Evolutionary conservation across 92 coral and sea anemone species (phyloP), one percentile per base, ranked within the genome.

Genomic region (Phenganax stokvisi): DNA sequence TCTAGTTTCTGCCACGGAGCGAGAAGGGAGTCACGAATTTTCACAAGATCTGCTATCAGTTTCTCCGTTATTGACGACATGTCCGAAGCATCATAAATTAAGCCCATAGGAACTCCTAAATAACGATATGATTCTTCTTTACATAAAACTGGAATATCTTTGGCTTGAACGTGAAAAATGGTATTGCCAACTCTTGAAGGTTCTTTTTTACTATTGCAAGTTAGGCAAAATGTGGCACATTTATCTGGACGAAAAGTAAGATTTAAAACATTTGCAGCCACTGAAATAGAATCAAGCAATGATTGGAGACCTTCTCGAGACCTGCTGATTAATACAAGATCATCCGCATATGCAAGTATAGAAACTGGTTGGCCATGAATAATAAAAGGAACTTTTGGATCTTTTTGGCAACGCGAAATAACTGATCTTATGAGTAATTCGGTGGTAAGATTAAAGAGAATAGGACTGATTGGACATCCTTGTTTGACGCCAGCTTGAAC

Each of bases 1-100:
- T 79, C 83, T 51, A 79, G 72, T 29, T 79, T 79, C 83, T 79
- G 83, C 83, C 83, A 79, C 16, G 83, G 83, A 13, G 83, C 83
- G n/a, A 79, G 83, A 54, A 63, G 75, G 20, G 83, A 79, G n/a
- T 64, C 71, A 54, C 28, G n/a, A 56, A 79, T 59, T 60, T 64
- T 67, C 10, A 17, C 51, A 51, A 79, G 83, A 72, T 79, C 83
- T 27, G 44, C 55, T 27, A 29, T 25, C 25, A 79, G 83, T 13
- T 51, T 47, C 8, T 47, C 30, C 28, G 57, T 37, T 52, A 79
- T 79, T 25, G 12, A 31, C 13, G 47, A 17, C 17, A 79, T 30
- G 53, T 79, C 83, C 16, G 72, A 59, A 54, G 55, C 25, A 59
- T 64, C 72, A 29, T 58, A 15, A 6, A 59, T 27, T n/a, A 79